phyloP scores from a whole-genome alignment of 2,888 invertebrate genomes.

The Nephrotoma guestfalica region DNA sequence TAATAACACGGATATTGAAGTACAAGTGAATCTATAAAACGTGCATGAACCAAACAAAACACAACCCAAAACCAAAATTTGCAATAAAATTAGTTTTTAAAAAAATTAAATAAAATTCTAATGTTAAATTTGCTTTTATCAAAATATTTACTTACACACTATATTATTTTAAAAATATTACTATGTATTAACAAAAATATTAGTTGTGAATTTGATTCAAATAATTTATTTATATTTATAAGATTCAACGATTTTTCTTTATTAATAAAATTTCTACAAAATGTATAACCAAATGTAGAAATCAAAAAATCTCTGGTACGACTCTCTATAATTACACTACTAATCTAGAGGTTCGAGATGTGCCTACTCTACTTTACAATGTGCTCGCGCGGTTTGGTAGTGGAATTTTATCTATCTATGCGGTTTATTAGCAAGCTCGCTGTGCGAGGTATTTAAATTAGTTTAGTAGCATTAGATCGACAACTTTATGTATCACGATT shows the following conservation, averaged over 20 bases:
- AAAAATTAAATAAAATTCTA: background rate
- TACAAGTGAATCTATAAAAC: background rate
- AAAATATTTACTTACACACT: background rate
- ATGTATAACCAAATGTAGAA: background rate
- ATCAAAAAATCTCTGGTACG: background rate
- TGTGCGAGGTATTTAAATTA: background rate
- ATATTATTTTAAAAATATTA: background rate
- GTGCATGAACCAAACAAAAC: background rate
- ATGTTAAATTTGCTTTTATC: background rate
- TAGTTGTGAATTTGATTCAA: background rate
- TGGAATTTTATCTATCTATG: background rate
- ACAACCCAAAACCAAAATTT: background rate
- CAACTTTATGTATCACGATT: background rate
- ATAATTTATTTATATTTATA: background rate
- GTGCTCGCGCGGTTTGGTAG: background rate
- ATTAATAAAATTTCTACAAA: background rate
- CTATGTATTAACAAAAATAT: background rate
- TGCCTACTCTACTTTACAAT: background rate
- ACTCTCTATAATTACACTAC: background rate
- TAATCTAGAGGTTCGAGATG: background rate
- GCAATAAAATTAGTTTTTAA: background rate
- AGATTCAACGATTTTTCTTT: background rate
- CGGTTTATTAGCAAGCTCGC: background rate
- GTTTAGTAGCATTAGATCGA: background rate
- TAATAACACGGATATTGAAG: too few species aligned